Evolutionary conservation across 2,113 vertebrate species (phyloP).

Genomic region (Mohoua ochrocephala): DNA sequence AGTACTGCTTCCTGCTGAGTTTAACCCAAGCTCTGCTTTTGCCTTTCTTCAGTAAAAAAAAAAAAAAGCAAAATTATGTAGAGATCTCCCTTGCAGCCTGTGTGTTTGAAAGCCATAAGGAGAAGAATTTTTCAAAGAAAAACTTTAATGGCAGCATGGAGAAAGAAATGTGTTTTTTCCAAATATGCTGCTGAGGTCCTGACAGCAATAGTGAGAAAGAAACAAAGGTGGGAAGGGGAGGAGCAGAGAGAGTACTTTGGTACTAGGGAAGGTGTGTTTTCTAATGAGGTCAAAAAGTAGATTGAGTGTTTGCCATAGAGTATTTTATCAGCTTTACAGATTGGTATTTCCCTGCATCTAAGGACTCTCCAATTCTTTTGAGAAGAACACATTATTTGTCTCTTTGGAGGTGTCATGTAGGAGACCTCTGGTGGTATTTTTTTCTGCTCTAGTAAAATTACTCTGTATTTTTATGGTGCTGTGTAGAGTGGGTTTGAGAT

Average conservation of each 20-base stretch:
- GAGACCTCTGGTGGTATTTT: neutral
- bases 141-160: neutral
- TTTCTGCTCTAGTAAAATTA: neutral
- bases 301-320: neutral
- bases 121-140: neutral
- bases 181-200: neutral
- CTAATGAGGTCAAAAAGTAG: neutral
- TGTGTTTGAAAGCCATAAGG: neutral
- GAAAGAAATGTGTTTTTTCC: neutral
- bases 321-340: neutral
- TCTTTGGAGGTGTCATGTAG: neutral
- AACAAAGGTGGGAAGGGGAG: neutral
- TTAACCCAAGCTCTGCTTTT: neutral
- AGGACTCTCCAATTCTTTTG: neutral
- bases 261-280: neutral
- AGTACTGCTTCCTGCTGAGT: neutral
- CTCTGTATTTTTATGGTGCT: neutral
- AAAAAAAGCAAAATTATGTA: neutral
- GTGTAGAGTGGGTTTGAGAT: neutral
- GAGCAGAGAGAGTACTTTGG: neutral
- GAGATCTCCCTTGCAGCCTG: neutral
- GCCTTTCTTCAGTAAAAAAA: neutral
- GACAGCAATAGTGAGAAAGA: neutral
- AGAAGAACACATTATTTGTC: neutral
- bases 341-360: neutral